phyloP scores from a whole-genome alignment of 2,113 vertebrate species.

The Crotalus tigris region DNA sequence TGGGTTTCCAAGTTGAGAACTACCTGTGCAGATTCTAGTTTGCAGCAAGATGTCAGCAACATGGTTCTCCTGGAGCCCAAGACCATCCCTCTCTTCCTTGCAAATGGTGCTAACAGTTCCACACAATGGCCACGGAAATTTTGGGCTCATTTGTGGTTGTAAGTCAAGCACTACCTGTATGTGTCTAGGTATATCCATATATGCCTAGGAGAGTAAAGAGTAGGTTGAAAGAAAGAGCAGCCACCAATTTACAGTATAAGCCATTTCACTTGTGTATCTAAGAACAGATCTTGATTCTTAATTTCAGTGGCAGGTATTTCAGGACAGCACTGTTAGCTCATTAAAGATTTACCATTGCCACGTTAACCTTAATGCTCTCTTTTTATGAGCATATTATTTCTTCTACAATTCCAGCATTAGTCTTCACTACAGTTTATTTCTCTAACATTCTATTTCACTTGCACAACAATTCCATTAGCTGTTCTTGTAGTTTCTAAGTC shows the following conservation, averaged over 20 bases:
- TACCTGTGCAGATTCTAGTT: neutral
- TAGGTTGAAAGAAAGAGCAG: neutral
- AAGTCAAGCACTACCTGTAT: neutral
- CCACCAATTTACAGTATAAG: neutral
- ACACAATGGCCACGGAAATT: neutral
- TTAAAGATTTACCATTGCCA: constrained; percentile 20
- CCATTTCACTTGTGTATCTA: constrained; percentile 5
- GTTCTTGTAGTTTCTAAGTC: neutral
- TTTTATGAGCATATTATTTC: constrained; percentile 16
- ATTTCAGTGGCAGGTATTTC: constrained; percentile 27
- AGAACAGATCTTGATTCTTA: constrained; percentile 22
- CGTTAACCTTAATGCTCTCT: constrained; percentile 22
- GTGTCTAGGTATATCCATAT: neutral
- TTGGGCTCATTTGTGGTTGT: neutral
- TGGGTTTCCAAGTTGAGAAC: no score
- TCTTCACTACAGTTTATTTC: neutral
- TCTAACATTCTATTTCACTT: neutral
- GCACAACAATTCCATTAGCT: neutral
- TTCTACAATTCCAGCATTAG: neutral
- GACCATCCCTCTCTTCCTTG: neutral
- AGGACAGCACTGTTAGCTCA: constrained; percentile 2
- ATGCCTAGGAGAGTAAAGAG: no score
- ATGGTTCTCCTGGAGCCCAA: neutral
- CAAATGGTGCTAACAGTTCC: neutral
- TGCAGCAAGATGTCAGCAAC: neutral